Evolutionary conservation across 2,113 vertebrate species (phyloP).

Genomic region (Zosterops pallidus): DNA sequence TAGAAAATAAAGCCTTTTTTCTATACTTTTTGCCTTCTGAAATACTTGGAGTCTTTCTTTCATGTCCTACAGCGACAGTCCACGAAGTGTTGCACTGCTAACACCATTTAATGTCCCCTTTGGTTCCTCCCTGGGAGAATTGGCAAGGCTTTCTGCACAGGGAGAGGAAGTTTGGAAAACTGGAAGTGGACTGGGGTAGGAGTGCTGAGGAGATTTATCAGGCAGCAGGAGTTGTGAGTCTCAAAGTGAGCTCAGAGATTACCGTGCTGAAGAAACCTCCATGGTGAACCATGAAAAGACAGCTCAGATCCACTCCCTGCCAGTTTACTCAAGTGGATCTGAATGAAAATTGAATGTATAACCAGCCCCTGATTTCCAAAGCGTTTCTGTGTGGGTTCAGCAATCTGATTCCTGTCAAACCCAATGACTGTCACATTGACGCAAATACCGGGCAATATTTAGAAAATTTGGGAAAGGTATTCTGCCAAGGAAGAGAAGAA

Average conservation of each 20-base stretch:
- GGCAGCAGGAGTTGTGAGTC: background rate
- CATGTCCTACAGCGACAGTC: no score
- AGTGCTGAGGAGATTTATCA: background rate
- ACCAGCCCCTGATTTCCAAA: conserved; percentile 30
- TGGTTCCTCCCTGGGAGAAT: background rate
- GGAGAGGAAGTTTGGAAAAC: background rate
- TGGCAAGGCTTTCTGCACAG: background rate
- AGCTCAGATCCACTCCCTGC: background rate
- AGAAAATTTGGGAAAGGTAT: conserved; percentile 48
- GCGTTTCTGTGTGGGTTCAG: conserved; percentile 51
- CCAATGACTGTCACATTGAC: conserved; percentile 31
- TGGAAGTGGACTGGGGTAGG: background rate
- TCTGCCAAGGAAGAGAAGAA: conserved; percentile 33
- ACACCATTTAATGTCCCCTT: background rate
- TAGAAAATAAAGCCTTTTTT: no score
- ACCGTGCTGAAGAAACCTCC: background rate
- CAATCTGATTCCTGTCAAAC: conserved; percentile 53
- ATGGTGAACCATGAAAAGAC: background rate
- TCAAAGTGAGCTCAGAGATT: background rate
- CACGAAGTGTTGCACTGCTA: background rate
- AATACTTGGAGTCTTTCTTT: no score
- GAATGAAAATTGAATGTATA: conserved; percentile 8
- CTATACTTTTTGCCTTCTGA: no score
- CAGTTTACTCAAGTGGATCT: background rate
- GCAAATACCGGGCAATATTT: conserved; percentile 42